Evolutionary conservation across 2,797 vertebrate species (phyloP).

Genomic region (Malacoraja senta): DNA sequence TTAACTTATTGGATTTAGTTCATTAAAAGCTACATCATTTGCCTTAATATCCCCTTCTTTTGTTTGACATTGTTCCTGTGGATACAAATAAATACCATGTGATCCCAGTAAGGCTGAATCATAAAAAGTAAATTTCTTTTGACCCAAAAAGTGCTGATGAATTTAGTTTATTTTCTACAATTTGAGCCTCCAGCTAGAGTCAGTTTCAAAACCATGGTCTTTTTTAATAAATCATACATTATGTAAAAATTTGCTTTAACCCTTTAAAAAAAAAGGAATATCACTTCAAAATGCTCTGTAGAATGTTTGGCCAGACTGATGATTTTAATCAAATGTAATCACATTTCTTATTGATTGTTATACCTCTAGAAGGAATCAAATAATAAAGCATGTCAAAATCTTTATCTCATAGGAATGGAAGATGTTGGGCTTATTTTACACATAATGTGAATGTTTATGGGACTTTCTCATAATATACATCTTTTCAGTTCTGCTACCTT

Average conservation of each 20-base stretch:
- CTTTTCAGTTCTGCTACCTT: background rate
- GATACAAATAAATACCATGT: background rate
- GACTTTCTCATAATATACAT: background rate
- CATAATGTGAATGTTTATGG: background rate
- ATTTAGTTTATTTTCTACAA: background rate
- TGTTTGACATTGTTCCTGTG: background rate
- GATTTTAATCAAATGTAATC: background rate
- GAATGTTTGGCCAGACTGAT: background rate
- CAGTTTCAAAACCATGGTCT: background rate
- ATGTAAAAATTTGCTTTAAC: background rate
- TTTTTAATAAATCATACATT: background rate
- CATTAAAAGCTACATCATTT: background rate
- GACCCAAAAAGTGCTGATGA: background rate
- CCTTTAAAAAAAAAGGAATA: background rate
- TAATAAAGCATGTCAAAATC: background rate
- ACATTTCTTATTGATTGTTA: background rate
- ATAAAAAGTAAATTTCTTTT: background rate
- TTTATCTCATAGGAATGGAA: background rate
- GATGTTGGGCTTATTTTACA: background rate
- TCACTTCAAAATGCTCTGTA: background rate
- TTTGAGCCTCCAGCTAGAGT: background rate
- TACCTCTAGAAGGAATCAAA: background rate
- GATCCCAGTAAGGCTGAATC: background rate
- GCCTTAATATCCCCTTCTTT: background rate
- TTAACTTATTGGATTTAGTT: background rate